Evolutionary conservation across 2,888 invertebrate genomes (phyloP).

Genomic region (Rambutsinella grinnellia): DNA sequence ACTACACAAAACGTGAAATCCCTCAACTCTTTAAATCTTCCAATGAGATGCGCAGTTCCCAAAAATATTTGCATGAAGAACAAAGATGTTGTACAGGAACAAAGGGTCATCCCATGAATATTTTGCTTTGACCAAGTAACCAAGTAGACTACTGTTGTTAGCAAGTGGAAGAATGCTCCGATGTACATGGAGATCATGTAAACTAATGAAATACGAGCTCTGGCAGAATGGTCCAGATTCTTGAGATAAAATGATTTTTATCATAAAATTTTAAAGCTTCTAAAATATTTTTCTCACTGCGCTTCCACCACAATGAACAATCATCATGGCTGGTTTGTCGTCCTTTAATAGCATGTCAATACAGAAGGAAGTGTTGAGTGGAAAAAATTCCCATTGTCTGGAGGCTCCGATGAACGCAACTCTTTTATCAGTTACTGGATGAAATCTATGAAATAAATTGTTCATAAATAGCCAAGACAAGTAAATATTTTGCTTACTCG

Average conservation of each 20-base stretch:
- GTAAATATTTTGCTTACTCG: neutral
- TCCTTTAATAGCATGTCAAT: neutral
- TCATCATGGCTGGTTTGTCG: neutral
- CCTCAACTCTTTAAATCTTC: neutral
- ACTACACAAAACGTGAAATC: neutral
- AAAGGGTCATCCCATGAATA: conserved; percentile 39
- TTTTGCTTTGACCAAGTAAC: conserved; percentile 38
- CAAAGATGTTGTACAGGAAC: conserved; percentile 20
- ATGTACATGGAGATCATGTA: conserved; percentile 34
- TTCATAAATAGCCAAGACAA: neutral
- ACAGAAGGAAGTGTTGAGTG: neutral
- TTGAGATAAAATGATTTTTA: too few species aligned
- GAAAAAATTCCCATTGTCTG: conserved; percentile 21
- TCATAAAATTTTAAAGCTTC: neutral
- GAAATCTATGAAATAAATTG: conserved; percentile 20
- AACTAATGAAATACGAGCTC: conserved; percentile 5
- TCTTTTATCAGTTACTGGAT: conserved; percentile 21
- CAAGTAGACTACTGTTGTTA: conserved; percentile 17
- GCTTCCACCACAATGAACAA: conserved; percentile 1
- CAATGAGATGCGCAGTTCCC: conserved; percentile 35
- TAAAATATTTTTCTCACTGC: neutral
- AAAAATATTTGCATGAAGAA: conserved; percentile 32
- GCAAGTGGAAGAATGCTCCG: conserved; percentile 31
- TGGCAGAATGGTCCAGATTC: too few species aligned
- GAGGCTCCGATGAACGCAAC: conserved; percentile 19